Conservation (phyloP, 1,140 invertebrate genomes). For the Lasioglossum albipes region DNA sequence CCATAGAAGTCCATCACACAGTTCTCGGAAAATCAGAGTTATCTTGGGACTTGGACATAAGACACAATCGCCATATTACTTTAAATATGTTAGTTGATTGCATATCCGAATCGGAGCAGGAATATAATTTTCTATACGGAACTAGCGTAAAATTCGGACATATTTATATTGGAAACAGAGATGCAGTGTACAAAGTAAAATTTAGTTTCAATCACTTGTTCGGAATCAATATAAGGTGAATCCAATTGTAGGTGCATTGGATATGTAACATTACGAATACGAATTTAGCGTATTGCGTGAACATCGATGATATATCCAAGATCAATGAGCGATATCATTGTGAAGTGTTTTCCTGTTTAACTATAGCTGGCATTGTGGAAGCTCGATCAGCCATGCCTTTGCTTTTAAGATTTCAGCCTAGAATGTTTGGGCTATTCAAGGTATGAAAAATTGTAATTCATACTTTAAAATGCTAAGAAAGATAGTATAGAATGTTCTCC, state of each 20-base stretch:
- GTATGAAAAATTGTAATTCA: conserved; percentile 46
- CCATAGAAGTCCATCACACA: conserved; percentile 26
- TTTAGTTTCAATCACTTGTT: conserved; percentile 11
- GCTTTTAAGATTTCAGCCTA: conserved; percentile 68
- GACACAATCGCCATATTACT: conserved; percentile 66
- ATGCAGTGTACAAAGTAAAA: conserved; percentile 54
- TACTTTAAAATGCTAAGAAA: neutral
- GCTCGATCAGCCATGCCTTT: conserved; percentile 47
- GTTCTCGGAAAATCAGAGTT: conserved; percentile 46
- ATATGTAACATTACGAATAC: conserved; percentile 63
- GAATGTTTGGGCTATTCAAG: conserved; percentile 58
- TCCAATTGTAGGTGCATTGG: conserved; percentile 62
- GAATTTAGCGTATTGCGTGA: conserved; percentile 56
- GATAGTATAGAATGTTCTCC: neutral
- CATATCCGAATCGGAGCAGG: conserved; percentile 38
- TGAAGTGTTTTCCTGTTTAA: conserved; percentile 63
- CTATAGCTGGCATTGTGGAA: conserved; percentile 50
- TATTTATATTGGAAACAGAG: conserved; percentile 61
- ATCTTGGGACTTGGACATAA: conserved; percentile 65
- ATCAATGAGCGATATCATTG: conserved; percentile 59
- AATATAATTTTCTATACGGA: conserved; percentile 41
- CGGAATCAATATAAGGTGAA: neutral
- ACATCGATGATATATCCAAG: conserved; percentile 47
- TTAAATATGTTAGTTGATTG: conserved; percentile 56
- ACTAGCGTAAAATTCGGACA: conserved; percentile 56